These are phyloP conservation scores for Pyrgilauda ruficollis DNA, from an alignment of 2,113 vertebrate species.

Conservation along the genomic window DNA sequence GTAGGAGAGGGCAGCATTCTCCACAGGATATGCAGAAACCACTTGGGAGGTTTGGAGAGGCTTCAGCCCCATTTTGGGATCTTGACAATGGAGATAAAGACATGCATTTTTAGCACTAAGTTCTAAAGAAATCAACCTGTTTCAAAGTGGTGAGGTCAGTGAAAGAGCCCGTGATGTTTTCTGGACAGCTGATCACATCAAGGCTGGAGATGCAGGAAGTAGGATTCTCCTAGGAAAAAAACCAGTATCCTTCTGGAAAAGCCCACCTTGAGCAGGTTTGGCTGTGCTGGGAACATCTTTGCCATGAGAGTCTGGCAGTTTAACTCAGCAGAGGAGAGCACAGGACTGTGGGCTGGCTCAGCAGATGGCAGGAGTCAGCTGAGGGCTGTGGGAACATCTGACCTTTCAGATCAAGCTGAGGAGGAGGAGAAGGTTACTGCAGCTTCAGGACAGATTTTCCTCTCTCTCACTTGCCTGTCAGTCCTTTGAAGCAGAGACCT, in stretches of 20 bases:
- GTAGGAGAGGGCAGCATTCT: background rate
- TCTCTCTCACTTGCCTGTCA: background rate
- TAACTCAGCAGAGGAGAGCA: background rate
- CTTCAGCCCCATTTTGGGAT: background rate
- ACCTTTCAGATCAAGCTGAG: background rate
- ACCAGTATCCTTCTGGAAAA: background rate
- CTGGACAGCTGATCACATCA: background rate
- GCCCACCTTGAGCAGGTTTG: background rate
- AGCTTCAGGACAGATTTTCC: background rate
- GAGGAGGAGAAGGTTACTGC: background rate
- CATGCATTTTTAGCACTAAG: background rate
- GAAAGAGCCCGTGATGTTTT: background rate
- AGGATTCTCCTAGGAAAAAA: background rate
- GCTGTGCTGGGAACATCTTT: rapidly evolving
- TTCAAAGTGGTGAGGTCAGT: background rate
- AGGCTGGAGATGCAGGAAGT: background rate
- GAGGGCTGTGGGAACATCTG: background rate
- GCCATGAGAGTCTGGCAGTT: background rate
- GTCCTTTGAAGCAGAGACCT: slow-evolving; percentile 28
- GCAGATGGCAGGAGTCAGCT: background rate
- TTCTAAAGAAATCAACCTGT: background rate
- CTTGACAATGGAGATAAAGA: background rate
- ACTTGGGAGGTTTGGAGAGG: background rate
- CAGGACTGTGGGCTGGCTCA: background rate
- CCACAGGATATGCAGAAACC: background rate